A percentile compares a stretch with the other conserved stretches of the same genome.
Conservation (phyloP, 2,888 invertebrate species). For the Arrhopalites spinosus region DNA sequence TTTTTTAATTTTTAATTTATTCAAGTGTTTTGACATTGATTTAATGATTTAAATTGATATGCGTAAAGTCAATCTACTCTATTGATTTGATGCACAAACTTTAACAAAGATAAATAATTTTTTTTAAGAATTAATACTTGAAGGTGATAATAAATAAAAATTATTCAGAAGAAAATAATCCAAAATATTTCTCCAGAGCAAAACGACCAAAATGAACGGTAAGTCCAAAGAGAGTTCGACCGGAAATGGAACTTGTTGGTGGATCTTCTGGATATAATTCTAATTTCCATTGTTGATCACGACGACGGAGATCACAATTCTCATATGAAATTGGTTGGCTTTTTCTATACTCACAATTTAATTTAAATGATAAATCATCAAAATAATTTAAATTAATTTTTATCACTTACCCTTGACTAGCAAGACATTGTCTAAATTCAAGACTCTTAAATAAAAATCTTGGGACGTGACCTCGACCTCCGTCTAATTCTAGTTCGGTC, state of each 20-base stretch:
- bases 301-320: slow-evolving; percentile 8
- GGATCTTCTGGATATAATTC: slow-evolving; percentile 8
- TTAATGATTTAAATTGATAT: too few species aligned
- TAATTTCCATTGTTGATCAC: slow-evolving; percentile 25
- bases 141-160: too few species aligned
- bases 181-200: not conserved
- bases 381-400: not conserved
- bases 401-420: slow-evolving; percentile 32
- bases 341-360: not conserved
- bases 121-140: too few species aligned
- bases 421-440: slow-evolving; percentile 18
- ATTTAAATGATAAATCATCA: not conserved
- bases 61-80: too few species aligned
- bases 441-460: slow-evolving; percentile 29
- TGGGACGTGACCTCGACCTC: not conserved
- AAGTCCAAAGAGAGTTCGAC: not conserved
- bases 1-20: too few species aligned
- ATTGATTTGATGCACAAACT: too few species aligned
- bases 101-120: too few species aligned
- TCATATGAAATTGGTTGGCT: slow-evolving; percentile 22
- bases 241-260: not conserved
- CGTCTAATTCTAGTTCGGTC: not conserved
- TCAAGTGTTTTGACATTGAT: too few species aligned
- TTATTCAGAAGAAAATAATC: not conserved
- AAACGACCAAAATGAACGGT: not conserved